phyloP scores from a whole-genome alignment of 2,113 vertebrate genomes.

The Paralichthys olivaceus region DNA sequence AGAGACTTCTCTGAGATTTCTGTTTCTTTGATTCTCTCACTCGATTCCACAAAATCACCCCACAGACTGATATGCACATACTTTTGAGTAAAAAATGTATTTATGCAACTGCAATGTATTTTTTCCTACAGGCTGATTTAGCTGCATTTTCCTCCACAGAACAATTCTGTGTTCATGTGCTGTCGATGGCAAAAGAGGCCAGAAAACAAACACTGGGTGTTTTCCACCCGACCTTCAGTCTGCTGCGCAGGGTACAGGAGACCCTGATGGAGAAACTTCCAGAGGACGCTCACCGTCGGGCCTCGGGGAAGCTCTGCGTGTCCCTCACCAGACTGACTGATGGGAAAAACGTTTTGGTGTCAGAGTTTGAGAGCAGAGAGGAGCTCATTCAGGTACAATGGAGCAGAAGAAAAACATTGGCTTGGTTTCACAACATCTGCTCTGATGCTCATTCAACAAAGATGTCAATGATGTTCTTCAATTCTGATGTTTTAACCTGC shows the following conservation, averaged over 20 bases:
- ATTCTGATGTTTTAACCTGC: background rate
- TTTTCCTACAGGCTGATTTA: no score
- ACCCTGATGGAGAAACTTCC: constrained; percentile 83
- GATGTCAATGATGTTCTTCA: background rate
- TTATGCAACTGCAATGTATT: no score
- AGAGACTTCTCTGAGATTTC: no score
- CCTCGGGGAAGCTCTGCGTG: constrained; percentile 84
- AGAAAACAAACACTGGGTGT: constrained; percentile 83
- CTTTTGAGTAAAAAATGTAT: no score
- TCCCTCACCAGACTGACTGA: constrained; percentile 91
- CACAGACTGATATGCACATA: no score
- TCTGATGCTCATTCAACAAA: no score
- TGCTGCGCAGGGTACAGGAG: constrained; percentile 74
- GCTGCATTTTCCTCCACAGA: constrained; percentile 57
- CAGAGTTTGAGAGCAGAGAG: constrained; percentile 89
- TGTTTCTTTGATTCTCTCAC: no score
- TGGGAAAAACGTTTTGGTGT: constrained; percentile 88
- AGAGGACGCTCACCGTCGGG: constrained; percentile 83
- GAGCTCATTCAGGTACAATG: constrained; percentile 89
- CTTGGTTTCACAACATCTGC: background rate
- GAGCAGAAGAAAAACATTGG: background rate
- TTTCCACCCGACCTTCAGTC: constrained; percentile 88
- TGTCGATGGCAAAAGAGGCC: constrained; percentile 77
- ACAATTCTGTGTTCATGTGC: constrained; percentile 60
- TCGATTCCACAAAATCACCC: no score